Evolutionary conservation across 2,888 invertebrate species (phyloP), one percentile per base, ranked within the genome.

Genomic region (Bibio marci): DNA sequence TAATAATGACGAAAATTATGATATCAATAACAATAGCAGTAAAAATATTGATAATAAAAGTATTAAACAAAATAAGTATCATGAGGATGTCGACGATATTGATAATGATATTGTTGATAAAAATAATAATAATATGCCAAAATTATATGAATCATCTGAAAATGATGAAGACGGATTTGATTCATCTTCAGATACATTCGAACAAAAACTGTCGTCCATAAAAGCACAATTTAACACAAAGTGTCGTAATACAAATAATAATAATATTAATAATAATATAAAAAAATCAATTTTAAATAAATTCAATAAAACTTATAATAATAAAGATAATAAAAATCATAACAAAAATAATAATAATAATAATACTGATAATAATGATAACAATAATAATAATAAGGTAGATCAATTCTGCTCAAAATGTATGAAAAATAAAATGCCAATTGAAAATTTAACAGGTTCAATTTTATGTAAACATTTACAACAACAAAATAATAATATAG

Each of bases 81-180:
- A 4, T 22, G 8, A 22, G n/a, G n/a, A n/a, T n/a, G n/a, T n/a
- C n/a, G n/a, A n/a, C n/a, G n/a, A n/a, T n/a, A n/a, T n/a, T 22
- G 8, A 22, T 22, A 8, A 22, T 22, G 8, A 22, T 6, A 8
- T 6, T 22, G 8, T 6, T 22, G 8, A 46, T 48, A 33, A 50
- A 39, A 46, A 44, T 57, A 55, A 37, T 53, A 56, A 51, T 38
- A 47, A 48, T 27, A 49, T 55, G 45, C 48, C 50, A n/a, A 57
- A 58, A 45, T 45, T 60, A 6, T 53, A 55, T 30, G 59, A 62
- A 44, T 55, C 59, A 28, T 51, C 54, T 30, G 57, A 57, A 38
- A 53, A 54, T 45, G 54, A 56, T 46, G 54, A 13, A 3, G 18
- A 18, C 10, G 35, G 13, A 18, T 10, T 10, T 4, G 12, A 18